Evolutionary conservation across 64 coral and sea anemone genomes (phyloP).

Genomic region (Acropora tenuis): DNA sequence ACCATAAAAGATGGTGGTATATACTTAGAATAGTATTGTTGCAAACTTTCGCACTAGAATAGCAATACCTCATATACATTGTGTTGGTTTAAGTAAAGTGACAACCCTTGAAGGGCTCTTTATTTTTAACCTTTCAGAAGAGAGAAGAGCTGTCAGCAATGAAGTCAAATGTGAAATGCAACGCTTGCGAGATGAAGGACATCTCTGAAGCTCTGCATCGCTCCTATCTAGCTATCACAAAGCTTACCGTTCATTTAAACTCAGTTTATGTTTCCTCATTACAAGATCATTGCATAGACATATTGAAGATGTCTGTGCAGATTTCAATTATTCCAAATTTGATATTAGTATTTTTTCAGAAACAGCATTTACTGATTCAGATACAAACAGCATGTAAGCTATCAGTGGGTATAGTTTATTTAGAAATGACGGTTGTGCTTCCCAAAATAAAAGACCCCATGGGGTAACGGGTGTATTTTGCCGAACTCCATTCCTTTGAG

Average conservation of each 20-base stretch:
- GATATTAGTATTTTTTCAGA: too few species aligned
- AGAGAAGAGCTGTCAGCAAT: constrained; percentile 32
- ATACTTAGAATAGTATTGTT: not conserved
- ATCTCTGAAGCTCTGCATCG: too few species aligned
- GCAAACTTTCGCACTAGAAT: not conserved
- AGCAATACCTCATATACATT: not conserved
- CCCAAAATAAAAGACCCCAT: too few species aligned
- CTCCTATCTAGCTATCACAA: too few species aligned
- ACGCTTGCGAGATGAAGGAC: too few species aligned
- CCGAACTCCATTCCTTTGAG: too few species aligned
- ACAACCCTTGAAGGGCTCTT: constrained; percentile 32
- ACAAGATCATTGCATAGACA: constrained; percentile 2
- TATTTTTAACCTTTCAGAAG: constrained; percentile 45
- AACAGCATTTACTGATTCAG: too few species aligned
- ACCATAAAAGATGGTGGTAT: not conserved
- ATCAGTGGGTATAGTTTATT: not conserved
- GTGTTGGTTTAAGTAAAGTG: constrained; percentile 10
- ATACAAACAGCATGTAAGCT: not conserved
- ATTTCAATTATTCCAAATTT: constrained; percentile 17
- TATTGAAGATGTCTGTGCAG: not conserved
- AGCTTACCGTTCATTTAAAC: too few species aligned
- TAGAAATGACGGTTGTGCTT: too few species aligned
- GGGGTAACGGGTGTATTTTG: too few species aligned
- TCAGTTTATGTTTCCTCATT: not conserved
- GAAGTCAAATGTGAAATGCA: not conserved